phyloP scores from a whole-genome alignment of 2,888 invertebrate genomes.

The Eupithecia abbreviata region DNA sequence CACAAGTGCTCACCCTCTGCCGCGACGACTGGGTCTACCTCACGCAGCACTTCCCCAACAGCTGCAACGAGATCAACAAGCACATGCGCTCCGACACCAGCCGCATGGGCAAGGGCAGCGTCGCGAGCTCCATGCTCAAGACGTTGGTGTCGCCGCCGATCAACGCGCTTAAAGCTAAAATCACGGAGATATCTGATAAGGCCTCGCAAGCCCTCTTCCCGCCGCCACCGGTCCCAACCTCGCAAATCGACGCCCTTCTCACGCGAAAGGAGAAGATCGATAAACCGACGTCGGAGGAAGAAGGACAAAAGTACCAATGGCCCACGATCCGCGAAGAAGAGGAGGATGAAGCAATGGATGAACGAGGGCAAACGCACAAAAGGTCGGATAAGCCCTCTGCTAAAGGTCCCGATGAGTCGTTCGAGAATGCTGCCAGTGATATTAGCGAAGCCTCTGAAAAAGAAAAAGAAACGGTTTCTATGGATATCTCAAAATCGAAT shows the following conservation, averaged over 20 bases:
- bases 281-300: neutral
- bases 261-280: neutral
- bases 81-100: slow-evolving; percentile 13
- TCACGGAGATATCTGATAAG: neutral
- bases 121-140: neutral
- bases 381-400: neutral
- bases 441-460: neutral
- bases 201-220: neutral
- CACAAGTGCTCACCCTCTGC: slow-evolving; percentile 6
- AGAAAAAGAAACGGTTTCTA: neutral
- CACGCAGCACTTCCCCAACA: neutral
- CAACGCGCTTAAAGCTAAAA: neutral
- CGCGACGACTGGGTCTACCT: neutral
- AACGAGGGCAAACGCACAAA: neutral
- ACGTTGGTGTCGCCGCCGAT: neutral
- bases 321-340: neutral
- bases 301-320: neutral
- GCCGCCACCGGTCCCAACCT: neutral
- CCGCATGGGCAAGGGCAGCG: slow-evolving; percentile 3
- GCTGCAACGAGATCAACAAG: slow-evolving; percentile 9
- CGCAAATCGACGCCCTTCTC: slow-evolving; percentile 2
- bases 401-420: neutral
- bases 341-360: neutral
- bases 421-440: neutral
- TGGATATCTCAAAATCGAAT: neutral